Evolutionary conservation across 2,113 vertebrate genomes (phyloP).

Genomic region (Pollimyrus isidori): DNA sequence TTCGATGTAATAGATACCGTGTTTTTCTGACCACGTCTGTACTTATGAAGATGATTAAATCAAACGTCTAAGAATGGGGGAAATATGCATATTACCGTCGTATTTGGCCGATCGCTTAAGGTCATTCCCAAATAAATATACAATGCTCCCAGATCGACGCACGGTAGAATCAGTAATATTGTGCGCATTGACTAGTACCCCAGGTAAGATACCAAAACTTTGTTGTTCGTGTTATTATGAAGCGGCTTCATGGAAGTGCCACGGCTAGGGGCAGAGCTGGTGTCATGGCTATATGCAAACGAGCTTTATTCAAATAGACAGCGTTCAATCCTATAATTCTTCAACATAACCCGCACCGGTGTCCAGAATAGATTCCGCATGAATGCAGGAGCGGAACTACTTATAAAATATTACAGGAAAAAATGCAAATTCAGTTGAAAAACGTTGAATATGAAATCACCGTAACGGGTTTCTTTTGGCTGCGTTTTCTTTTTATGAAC

Average conservation of each 20-base stretch:
- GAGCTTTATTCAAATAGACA: constrained; percentile 25
- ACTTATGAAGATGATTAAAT: not conserved
- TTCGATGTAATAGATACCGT: not conserved
- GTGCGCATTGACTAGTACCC: not conserved
- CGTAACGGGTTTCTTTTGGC: not conserved
- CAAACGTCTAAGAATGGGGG: not conserved
- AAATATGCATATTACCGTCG: not conserved
- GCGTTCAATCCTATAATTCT: constrained; percentile 16
- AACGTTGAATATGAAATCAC: not conserved
- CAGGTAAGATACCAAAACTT: not conserved
- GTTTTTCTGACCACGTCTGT: not conserved
- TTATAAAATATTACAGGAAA: not conserved
- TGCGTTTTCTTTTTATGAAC: not conserved
- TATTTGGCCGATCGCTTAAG: not conserved
- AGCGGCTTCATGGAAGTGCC: constrained; percentile 9
- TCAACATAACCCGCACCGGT: not conserved
- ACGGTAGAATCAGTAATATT: not conserved
- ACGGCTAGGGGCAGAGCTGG: constrained; percentile 27
- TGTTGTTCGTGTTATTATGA: not conserved
- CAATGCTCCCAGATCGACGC: not conserved
- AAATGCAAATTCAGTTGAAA: not conserved
- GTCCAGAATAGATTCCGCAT: not conserved
- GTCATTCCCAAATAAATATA: not conserved
- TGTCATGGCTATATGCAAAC: constrained; percentile 39
- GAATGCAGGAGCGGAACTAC: not conserved